These are phyloP conservation scores for Troilus luridus DNA, from an alignment of 2,888 invertebrate genomes.

Conservation along the genomic window DNA sequence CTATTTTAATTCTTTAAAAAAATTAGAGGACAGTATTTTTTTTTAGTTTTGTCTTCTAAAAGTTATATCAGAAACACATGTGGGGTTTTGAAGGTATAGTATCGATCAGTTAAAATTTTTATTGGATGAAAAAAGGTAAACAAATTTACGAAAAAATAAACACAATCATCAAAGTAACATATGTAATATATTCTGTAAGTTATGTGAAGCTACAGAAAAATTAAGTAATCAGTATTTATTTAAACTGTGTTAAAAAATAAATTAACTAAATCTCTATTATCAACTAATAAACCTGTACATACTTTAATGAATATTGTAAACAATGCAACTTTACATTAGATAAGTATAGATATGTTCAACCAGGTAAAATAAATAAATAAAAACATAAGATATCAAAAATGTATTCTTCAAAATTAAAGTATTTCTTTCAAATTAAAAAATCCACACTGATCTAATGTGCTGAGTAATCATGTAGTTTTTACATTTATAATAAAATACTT, in stretches of 20 bases:
- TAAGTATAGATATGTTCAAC: constrained; percentile 13
- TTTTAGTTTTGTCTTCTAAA: no score
- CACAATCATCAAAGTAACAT: constrained; percentile 49
- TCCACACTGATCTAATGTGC: constrained; percentile 47
- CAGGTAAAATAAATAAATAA: constrained; percentile 42
- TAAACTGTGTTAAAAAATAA: constrained; percentile 54
- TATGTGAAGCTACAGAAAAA: constrained; percentile 54
- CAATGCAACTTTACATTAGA: constrained; percentile 44
- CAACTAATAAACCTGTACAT: constrained; percentile 51
- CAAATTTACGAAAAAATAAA: background rate
- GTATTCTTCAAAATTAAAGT: constrained; percentile 4
- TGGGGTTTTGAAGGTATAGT: no score
- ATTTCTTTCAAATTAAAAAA: background rate
- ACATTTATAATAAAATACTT: constrained; percentile 21
- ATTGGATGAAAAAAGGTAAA: background rate
- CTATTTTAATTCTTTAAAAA: no score
- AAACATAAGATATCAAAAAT: constrained; percentile 19
- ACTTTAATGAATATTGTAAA: constrained; percentile 36
- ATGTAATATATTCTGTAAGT: constrained; percentile 53
- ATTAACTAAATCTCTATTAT: constrained; percentile 44
- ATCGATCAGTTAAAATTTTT: background rate
- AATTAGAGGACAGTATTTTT: no score
- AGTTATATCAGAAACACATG: no score
- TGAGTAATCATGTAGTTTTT: constrained; percentile 24
- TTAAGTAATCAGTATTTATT: constrained; percentile 40